Percentiles rank a stretch among this genome's conserved stretches.
These are phyloP conservation scores for Oscheius myriophilus DNA, from an alignment of 2,888 invertebrate species.

Conservation along the genomic window DNA sequence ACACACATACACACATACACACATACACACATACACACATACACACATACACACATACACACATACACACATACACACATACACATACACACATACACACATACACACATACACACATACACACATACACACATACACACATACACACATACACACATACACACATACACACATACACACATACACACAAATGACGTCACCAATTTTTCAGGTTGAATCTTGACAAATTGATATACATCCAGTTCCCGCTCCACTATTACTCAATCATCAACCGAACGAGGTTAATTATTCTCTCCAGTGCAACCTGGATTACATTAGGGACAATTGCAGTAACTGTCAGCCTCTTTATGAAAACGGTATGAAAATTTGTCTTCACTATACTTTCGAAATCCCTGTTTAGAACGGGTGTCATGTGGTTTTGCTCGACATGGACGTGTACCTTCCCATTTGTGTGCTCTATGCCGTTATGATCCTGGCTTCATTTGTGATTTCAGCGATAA, in stretches of 20 bases:
- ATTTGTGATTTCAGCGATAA: slow-evolving; percentile 64
- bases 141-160: too few species aligned
- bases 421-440: slow-evolving; percentile 44
- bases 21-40: too few species aligned
- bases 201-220: slow-evolving; percentile 58
- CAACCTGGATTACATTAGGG: slow-evolving; percentile 59
- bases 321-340: slow-evolving; percentile 50
- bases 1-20: too few species aligned
- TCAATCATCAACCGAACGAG: slow-evolving; percentile 58
- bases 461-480: slow-evolving; percentile 65
- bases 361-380: background rate
- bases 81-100: too few species aligned
- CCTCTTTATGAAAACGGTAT: slow-evolving; percentile 44
- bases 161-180: too few species aligned
- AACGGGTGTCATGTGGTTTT: slow-evolving; percentile 33
- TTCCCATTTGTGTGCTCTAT: slow-evolving; percentile 57
- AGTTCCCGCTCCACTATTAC: slow-evolving; percentile 68
- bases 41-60: too few species aligned
- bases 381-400: slow-evolving; percentile 31
- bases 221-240: slow-evolving; percentile 67
- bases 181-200: too few species aligned
- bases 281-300: slow-evolving; percentile 51
- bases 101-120: too few species aligned
- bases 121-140: too few species aligned
- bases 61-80: too few species aligned